Evolutionary conservation across 2,888 invertebrate genomes (phyloP).

Genomic region (Apotomis betuletana): DNA sequence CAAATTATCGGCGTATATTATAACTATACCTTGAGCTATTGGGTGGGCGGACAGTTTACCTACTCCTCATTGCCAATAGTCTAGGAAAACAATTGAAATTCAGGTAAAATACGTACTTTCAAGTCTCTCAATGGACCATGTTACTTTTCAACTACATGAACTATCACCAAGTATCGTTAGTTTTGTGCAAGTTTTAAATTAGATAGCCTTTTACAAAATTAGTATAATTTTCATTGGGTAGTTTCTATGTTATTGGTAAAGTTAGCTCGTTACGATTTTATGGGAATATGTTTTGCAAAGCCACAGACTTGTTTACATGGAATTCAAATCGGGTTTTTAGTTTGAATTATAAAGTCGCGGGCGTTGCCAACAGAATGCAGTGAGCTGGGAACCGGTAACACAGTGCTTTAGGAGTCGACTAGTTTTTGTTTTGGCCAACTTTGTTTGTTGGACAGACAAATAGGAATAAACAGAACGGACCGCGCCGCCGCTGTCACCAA

Average conservation of each 20-base stretch:
- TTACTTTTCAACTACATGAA: background rate
- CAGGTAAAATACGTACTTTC: background rate
- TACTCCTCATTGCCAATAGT: background rate
- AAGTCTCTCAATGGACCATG: background rate
- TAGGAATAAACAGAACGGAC: constrained; percentile 38
- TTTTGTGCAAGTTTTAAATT: constrained; percentile 43
- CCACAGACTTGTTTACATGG: constrained; percentile 77
- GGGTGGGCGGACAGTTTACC: too few species aligned
- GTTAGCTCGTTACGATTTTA: constrained; percentile 76
- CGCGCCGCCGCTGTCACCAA: constrained; percentile 39
- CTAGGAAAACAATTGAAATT: background rate
- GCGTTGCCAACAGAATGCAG: constrained; percentile 67
- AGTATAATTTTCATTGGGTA: constrained; percentile 53
- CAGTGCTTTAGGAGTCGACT: constrained; percentile 50
- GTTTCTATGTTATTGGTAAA: constrained; percentile 70
- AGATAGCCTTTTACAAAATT: constrained; percentile 57
- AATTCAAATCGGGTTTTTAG: constrained; percentile 75
- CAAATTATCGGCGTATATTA: too few species aligned
- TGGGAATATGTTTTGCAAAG: constrained; percentile 71
- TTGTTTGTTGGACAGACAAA: constrained; percentile 42
- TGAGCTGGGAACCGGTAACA: constrained; percentile 45
- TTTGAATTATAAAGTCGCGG: constrained; percentile 73
- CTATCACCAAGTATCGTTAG: constrained; percentile 26
- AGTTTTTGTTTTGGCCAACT: constrained; percentile 50
- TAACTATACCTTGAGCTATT: too few species aligned